phyloP scores from a whole-genome alignment of 2,113 vertebrate genomes.

The Pterocles gutturalis region DNA sequence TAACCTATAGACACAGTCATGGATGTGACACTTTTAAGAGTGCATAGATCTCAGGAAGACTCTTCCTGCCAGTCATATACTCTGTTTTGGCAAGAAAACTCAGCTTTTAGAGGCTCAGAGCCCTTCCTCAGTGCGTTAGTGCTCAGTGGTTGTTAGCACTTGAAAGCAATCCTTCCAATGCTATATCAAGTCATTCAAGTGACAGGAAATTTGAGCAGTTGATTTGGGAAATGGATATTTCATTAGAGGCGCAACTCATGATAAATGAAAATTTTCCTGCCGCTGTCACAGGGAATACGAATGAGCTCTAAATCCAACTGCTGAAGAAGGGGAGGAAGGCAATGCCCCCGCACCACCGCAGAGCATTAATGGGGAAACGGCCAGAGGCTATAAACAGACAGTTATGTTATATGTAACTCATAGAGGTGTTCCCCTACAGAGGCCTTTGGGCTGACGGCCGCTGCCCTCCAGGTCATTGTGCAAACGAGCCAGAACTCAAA shows the following conservation, averaged over 20 bases:
- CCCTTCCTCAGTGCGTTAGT: background rate
- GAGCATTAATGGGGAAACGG: fast-evolving
- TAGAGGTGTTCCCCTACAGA: fast-evolving
- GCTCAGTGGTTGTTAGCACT: background rate
- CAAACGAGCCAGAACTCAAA: fast-evolving
- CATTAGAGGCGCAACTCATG: background rate
- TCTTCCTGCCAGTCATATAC: fast-evolving
- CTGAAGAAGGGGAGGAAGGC: background rate
- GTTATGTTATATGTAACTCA: fast-evolving
- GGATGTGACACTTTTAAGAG: fast-evolving
- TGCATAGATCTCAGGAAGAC: fast-evolving
- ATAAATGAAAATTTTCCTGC: background rate
- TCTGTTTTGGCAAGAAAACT: background rate
- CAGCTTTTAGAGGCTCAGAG: background rate
- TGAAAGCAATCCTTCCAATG: background rate
- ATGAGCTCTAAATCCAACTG: background rate
- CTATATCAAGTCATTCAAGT: background rate
- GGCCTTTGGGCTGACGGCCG: background rate
- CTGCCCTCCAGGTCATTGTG: background rate
- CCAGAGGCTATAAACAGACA: background rate
- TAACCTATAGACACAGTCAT: fast-evolving
- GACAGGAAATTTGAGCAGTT: background rate
- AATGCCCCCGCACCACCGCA: fast-evolving
- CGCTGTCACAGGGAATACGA: background rate
- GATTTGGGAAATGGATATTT: conserved; percentile 25